phyloP scores from a whole-genome alignment of 2,113 vertebrate genomes.

The Astur gentilis region DNA sequence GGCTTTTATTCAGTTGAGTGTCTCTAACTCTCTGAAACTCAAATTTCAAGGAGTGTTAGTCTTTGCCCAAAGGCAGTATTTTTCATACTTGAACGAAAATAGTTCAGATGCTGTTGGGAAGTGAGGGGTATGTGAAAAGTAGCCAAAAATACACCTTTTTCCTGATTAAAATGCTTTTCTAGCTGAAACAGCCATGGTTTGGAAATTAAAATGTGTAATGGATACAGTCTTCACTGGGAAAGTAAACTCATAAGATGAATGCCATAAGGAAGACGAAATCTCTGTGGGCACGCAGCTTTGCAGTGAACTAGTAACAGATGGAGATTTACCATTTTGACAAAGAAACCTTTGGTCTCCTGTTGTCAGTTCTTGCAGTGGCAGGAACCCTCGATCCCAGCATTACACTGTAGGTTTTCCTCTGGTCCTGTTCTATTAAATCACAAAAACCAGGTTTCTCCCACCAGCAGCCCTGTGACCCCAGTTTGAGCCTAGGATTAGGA shows the following conservation, averaged over 20 bases:
- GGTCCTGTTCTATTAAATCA: neutral
- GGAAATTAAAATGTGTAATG: neutral
- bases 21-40: neutral
- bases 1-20: neutral
- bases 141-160: neutral
- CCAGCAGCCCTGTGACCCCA: neutral
- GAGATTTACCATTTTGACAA: neutral
- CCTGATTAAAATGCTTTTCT: neutral
- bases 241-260: neutral
- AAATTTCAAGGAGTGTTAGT: constrained; percentile 7
- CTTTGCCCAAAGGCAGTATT: neutral
- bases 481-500: neutral
- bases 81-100: neutral
- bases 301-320: neutral
- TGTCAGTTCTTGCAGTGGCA: neutral
- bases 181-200: neutral
- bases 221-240: neutral
- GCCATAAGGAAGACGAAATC: neutral
- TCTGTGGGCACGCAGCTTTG: neutral
- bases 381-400: neutral
- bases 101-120: neutral
- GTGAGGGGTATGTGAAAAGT: neutral
- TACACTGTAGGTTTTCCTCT: neutral
- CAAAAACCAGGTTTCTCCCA: neutral
- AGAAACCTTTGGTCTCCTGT: neutral